Evolutionary conservation across 2,797 vertebrate genomes (phyloP), one percentile per base, ranked within the genome.

Genomic region (Salarias fasciatus): DNA sequence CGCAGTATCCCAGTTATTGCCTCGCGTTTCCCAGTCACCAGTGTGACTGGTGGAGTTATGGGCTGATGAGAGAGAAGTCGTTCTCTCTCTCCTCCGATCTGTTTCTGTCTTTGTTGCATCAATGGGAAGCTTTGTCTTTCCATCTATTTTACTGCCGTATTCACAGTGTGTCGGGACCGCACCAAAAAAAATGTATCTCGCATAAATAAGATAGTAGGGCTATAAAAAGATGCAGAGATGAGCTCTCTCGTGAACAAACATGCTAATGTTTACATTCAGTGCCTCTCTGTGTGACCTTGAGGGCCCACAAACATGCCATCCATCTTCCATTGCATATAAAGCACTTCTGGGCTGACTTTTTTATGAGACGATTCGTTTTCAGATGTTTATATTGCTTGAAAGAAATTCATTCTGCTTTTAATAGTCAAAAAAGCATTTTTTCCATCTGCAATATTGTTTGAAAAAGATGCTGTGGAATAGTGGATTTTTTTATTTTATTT

Each of bases 1-100:
- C 64, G 53, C 61, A 54, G 46, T 64, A 71, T 77, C 72, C 71
- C 55, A 72, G 62, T 69, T 82, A 70, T 55, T 47, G 41, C 54
- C 15, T 24, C 9, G 37, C 31, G 58, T 72, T 80, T 78, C 57
- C 74, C 64, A 60, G 78, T 65, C 72, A 51, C 61, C 43, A 30
- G 42, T 43, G 42, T 53, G 71, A 61, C 64, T 72, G 54, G 69
- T 59, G 8, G 52, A 18, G 47, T 67, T 57, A 42, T 13, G 1
- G 24, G 47, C 51, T 64, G 52, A 51, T 49, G 18, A 52, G 18
- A 44, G 13, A 28, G 5, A 5, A 18, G 12, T 28, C n/a, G n/a
- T n/a, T n/a, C n/a, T n/a, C n/a, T n/a, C n/a, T n/a, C n/a, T n/a
- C n/a, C n/a, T n/a, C n/a, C n/a, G n/a, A n/a, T n/a, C 61, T 24